Conservation (phyloP, 1,140 invertebrate genomes). For the Hylaeus volcanicus region DNA sequence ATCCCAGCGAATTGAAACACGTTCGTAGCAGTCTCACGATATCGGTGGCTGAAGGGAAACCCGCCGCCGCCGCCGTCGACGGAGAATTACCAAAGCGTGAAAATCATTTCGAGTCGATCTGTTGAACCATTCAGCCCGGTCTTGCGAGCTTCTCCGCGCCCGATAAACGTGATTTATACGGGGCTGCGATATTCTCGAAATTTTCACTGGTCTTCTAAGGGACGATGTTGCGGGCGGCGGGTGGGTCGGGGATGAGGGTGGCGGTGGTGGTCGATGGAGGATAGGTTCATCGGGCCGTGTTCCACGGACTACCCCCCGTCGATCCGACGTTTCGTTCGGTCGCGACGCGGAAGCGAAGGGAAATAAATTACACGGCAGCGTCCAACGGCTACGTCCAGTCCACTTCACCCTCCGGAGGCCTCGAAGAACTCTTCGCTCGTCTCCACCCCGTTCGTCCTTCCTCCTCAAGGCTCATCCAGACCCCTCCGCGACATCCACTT, state of each 20-base stretch:
- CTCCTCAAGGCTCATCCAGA: conserved; percentile 60
- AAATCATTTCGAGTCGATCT: conserved; percentile 41
- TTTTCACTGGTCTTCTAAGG: conserved; percentile 69
- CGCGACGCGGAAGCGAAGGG: conserved; percentile 77
- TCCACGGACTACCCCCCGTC: conserved; percentile 65
- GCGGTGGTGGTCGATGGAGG: conserved; percentile 48
- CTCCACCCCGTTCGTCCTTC: conserved; percentile 15
- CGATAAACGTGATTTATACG: conserved; percentile 62
- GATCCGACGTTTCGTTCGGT: conserved; percentile 68
- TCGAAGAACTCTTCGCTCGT: conserved; percentile 48
- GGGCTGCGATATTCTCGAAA: conserved; percentile 76
- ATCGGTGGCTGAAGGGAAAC: not conserved
- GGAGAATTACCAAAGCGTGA: conserved; percentile 21
- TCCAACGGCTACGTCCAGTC: conserved; percentile 69
- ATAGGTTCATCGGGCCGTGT: conserved; percentile 68
- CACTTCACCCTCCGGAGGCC: conserved; percentile 57
- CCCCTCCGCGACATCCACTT: conserved; percentile 49
- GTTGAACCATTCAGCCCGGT: conserved; percentile 36
- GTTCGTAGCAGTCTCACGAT: not conserved
- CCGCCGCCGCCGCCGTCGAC: not conserved
- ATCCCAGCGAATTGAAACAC: not conserved
- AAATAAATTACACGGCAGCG: conserved; percentile 77
- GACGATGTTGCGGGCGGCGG: conserved; percentile 46
- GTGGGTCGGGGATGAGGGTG: conserved; percentile 21
- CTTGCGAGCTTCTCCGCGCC: conserved; percentile 34